Base-by-base conservation (phyloP, 2,113 vertebrate genomes). In the Ancistrus triradiatus region DNA sequence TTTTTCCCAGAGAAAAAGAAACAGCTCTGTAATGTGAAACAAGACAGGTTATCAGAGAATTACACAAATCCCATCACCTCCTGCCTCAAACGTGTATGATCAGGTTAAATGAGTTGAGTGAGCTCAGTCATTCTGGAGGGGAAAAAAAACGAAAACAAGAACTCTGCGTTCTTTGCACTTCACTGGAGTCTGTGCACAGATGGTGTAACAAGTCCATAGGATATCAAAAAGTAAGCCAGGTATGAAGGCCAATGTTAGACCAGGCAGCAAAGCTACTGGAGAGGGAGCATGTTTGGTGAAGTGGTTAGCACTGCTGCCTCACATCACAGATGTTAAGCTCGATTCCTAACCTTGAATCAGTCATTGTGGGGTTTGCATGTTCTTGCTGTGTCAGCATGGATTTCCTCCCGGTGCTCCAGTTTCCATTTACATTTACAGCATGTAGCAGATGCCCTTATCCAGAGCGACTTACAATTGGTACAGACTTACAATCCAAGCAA, bases 191-290 rank as follows among this genome's bases (percentile, higher is more conserved):
- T 27, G 7, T 46, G 6, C 63, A 35, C 38, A 56, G 50, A 55
- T 55, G 61, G 37, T 55, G 13, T 44, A 43, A 14, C n/a, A 50
- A 21, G 40, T 47, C 19, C 14, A 38, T 33, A 22, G 18, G 59
- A 43, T 17, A 47, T 61, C 59, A 35, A 21, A 50, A 47, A 27
- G 42, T 43, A 53, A 14, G 27, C 15, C 63, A 57, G 52, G 21
- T 48, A 44, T 48, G 15, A 17, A 66, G 14, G 11, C 18, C 13
- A 11, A 37, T 18, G 4, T 31, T n/a, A n/a, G n/a, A n/a, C n/a
- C n/a, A n/a, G n/a, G n/a, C n/a, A n/a, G n/a, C n/a, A n/a, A n/a
- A n/a, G n/a, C n/a, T n/a, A n/a, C n/a, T n/a, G n/a, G n/a, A n/a
- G n/a, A n/a, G n/a, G n/a, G n/a, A n/a, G n/a, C n/a, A n/a, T n/a